phyloP scores from a whole-genome alignment of 2,888 invertebrate genomes.

The Mechanitis mazaeus region DNA sequence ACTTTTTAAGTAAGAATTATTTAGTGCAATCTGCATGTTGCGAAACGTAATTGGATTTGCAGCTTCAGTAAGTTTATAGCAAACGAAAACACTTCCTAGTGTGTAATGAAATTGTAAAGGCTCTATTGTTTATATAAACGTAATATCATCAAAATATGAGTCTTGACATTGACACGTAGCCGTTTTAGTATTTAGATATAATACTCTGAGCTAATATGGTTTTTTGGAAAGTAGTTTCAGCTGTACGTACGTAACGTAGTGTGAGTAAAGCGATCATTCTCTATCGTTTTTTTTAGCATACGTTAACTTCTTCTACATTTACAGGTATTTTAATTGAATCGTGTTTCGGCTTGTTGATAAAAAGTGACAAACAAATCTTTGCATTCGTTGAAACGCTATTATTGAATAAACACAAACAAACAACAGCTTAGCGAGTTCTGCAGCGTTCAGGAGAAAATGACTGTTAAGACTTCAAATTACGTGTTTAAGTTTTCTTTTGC shows the following conservation, averaged over 20 bases:
- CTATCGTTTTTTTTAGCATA: too few species aligned
- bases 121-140: slow-evolving; percentile 1
- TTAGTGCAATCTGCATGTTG: slow-evolving; percentile 2
- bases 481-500: not conserved
- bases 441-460: not conserved
- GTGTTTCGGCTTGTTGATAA: too few species aligned
- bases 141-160: not conserved
- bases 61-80: slow-evolving; percentile 3
- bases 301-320: too few species aligned
- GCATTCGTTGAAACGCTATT: not conserved
- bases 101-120: slow-evolving; percentile 1
- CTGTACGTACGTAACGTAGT: too few species aligned
- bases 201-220: too few species aligned
- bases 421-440: not conserved
- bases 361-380: too few species aligned
- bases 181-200: not conserved
- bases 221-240: too few species aligned
- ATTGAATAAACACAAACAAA: slow-evolving; percentile 2
- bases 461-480: slow-evolving; percentile 4
- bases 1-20: slow-evolving; percentile 4
- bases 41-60: slow-evolving; percentile 3
- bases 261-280: too few species aligned
- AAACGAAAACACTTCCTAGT: slow-evolving; percentile 1
- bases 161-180: not conserved
- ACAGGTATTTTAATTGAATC: too few species aligned